Percentiles rank a stretch among this genome's conserved stretches.
phyloP scores from a whole-genome alignment of 2,113 vertebrate genomes.

The Centropus unirufus region DNA sequence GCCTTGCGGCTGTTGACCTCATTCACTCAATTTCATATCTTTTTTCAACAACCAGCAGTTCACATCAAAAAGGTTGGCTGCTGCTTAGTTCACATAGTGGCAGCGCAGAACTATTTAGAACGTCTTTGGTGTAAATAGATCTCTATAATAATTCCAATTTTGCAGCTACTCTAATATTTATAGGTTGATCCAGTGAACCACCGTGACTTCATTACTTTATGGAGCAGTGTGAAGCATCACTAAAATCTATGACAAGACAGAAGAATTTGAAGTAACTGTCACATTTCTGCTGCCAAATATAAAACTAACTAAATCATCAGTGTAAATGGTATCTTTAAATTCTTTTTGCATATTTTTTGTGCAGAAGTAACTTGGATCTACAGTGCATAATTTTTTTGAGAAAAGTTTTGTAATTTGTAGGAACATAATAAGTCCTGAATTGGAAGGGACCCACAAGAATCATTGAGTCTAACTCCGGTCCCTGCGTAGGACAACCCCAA shows the following conservation, averaged over 20 bases:
- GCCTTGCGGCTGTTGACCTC: neutral
- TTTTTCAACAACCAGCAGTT: neutral
- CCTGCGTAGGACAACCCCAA: too few relatives aligned
- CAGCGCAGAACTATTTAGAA: neutral
- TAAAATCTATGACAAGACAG: conserved; percentile 1
- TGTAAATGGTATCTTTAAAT: neutral
- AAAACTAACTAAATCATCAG: neutral
- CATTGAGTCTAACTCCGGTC: too few relatives aligned
- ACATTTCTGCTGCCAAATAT: neutral
- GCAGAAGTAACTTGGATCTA: neutral
- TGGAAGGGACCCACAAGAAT: too few relatives aligned
- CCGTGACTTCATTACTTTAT: neutral
- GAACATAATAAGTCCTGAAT: too few relatives aligned
- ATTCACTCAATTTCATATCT: neutral
- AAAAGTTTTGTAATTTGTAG: neutral
- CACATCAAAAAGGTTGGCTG: neutral
- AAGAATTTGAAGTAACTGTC: neutral
- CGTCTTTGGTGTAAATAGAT: neutral
- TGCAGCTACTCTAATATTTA: neutral
- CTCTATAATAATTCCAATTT: neutral
- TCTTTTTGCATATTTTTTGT: neutral
- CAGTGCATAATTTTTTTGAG: neutral
- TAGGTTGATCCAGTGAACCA: neutral
- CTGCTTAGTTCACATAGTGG: neutral
- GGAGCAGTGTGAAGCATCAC: neutral